Base-by-base conservation (phyloP, 1,140 invertebrate genomes). In the Matsumurasca onukii region DNA sequence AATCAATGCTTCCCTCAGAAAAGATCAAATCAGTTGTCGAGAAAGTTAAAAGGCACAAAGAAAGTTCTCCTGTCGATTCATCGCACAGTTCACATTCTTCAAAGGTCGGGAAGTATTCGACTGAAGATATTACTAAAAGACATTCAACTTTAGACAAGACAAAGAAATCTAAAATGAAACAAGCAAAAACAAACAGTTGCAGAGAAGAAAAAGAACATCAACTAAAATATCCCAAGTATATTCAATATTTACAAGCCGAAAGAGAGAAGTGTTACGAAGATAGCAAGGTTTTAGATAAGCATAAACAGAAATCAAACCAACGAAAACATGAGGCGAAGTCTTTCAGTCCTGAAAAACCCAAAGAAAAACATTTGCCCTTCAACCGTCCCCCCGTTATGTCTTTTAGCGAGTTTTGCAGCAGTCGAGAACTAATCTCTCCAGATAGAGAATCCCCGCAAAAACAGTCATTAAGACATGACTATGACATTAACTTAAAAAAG, bases 171-270 rank as follows among this genome's bases (percentile, higher is more conserved):
- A 25, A 59, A 29, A 24, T 39, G 5, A 5, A 9, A 59, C 22
- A 59, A 59, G 24, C 25, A 59, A n/a, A 13, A 5, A 59, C 25
- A 29, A 59, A n/a, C n/a, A 59, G 30, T 15, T 59, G 24, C 5
- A 59, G n/a, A 29, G 55, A 59, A 29, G 25, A 27, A 59, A 59
- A 59, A 59, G 55, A 59, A 24, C 55, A 59, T n/a, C 25, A 59
- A 59, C n/a, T 59, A 24, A 22, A 22, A 29, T 59, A 59, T 29
- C 55, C 25, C 9, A 12, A 59, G 24, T 59, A 59, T 27, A 5
- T 59, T 5, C 22, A 59, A 9, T 59, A 59, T 27, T 27, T 59
- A 3, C 55, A 59, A 29, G 1, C 24, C 12, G 55, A 59, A 27
- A 13, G 55, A 24, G 22, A 59, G 25, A 59, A 59, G n/a, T 59